A percentile compares a stretch with the other conserved stretches of the same genome.
phyloP scores from a whole-genome alignment of 2,113 vertebrate species.

The Brienomyrus brachyistius region DNA sequence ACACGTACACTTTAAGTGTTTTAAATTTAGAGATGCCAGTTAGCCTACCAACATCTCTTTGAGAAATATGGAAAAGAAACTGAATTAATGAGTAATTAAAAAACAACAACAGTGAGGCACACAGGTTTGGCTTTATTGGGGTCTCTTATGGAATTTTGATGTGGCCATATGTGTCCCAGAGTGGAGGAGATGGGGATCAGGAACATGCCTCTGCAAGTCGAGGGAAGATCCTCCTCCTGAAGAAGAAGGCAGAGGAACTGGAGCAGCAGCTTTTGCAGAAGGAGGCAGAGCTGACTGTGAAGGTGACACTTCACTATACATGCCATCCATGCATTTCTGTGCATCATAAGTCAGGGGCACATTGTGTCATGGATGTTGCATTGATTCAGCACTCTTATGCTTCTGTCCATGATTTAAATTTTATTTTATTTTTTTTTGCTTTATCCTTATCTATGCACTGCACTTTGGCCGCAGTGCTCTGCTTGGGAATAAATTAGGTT shows the following conservation, averaged over 20 bases:
- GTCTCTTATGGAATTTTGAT: neutral
- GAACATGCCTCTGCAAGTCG: constrained; percentile 70
- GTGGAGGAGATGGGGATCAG: constrained; percentile 58
- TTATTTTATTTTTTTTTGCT: too few relatives aligned
- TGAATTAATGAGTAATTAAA: neutral
- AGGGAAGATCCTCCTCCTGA: constrained; percentile 75
- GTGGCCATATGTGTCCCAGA: constrained; percentile 22
- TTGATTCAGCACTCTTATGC: too few relatives aligned
- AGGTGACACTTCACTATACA: constrained; percentile 45
- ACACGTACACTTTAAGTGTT: neutral
- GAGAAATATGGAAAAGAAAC: neutral
- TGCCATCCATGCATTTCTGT: neutral
- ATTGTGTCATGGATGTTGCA: neutral
- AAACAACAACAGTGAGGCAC: neutral
- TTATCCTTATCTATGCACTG: neutral
- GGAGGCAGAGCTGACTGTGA: constrained; percentile 62
- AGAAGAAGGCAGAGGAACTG: constrained; percentile 76
- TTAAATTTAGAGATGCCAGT: neutral
- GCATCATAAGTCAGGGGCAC: neutral
- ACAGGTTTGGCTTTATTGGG: neutral
- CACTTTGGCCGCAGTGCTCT: neutral
- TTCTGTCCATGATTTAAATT: too few relatives aligned
- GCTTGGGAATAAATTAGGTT: neutral
- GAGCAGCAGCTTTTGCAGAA: constrained; percentile 67
- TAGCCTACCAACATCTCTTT: neutral